Percentiles rank a stretch among this genome's conserved stretches.
phyloP scores from a whole-genome alignment of 1,140 invertebrate species.

The Caenorhabditis remanei region DNA sequence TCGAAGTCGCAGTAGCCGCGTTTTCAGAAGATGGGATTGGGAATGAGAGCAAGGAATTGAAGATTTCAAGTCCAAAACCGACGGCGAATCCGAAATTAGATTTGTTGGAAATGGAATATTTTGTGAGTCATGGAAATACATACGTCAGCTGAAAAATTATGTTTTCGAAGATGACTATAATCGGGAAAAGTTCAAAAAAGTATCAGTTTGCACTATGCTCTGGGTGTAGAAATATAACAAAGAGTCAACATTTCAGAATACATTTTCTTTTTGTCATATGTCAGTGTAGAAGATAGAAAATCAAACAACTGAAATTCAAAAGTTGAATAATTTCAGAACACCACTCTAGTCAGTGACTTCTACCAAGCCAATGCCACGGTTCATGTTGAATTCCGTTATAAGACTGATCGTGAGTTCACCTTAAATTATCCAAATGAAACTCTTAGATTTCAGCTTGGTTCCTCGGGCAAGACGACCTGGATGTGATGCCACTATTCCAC shows the following conservation, averaged over 20 bases:
- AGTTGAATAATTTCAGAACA: not conserved
- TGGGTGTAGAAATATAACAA: not conserved
- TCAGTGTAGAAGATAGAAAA: not conserved
- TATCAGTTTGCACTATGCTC: too few species aligned
- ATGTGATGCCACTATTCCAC: slow-evolving; percentile 72
- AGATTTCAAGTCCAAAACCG: slow-evolving; percentile 49
- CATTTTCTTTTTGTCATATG: too few species aligned
- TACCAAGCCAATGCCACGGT: slow-evolving; percentile 20
- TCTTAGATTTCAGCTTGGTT: slow-evolving; percentile 68
- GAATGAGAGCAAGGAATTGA: slow-evolving; percentile 44
- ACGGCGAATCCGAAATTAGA: slow-evolving; percentile 21
- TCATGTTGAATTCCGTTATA: slow-evolving; percentile 25
- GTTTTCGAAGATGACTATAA: not conserved
- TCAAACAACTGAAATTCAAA: not conserved
- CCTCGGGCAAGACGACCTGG: slow-evolving; percentile 68
- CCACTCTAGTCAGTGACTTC: slow-evolving; percentile 36
- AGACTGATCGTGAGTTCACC: slow-evolving; percentile 36
- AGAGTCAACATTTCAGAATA: not conserved
- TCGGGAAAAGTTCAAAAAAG: not conserved
- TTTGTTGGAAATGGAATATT: slow-evolving; percentile 21
- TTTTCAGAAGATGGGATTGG: slow-evolving; percentile 48
- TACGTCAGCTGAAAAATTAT: not conserved
- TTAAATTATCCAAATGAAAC: not conserved
- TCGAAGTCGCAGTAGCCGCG: slow-evolving; percentile 37
- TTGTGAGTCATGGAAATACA: slow-evolving; percentile 1